Conservation (phyloP, 2,888 invertebrate species). For the Melinopterus prodromus region DNA sequence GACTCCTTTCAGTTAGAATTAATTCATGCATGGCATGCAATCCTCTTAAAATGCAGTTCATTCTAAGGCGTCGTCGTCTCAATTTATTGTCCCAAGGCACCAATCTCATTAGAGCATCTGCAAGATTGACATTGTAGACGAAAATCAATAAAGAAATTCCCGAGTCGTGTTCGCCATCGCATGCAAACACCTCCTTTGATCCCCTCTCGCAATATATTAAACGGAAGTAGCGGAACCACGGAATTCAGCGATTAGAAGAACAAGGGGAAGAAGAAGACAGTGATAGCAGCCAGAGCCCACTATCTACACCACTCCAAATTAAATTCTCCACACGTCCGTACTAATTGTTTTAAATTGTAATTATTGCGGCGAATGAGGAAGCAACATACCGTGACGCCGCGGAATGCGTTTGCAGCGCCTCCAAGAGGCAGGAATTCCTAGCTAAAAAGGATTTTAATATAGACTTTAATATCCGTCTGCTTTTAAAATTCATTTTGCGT, state of each 20-base stretch:
- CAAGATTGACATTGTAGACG: neutral
- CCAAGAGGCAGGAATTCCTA: neutral
- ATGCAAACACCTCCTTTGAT: no score
- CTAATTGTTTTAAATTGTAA: neutral
- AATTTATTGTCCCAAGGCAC: neutral
- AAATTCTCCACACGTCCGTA: neutral
- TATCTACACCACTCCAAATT: neutral
- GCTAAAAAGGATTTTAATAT: neutral
- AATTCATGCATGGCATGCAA: neutral
- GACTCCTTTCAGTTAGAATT: neutral
- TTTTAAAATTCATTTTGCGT: neutral
- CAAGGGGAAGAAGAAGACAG: neutral
- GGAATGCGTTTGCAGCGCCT: neutral
- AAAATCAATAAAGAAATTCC: neutral
- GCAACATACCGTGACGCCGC: neutral
- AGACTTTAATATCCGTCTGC: neutral
- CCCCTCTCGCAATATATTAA: neutral
- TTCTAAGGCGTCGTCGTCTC: neutral
- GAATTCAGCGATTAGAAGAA: neutral
- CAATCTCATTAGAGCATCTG: neutral
- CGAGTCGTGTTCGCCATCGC: neutral
- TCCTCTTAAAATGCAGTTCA: neutral
- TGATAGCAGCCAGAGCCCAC: neutral
- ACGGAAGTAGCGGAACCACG: neutral
- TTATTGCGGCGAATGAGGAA: neutral